phyloP scores from a whole-genome alignment of 2,113 vertebrate species.

The Embiotoca jacksoni region DNA sequence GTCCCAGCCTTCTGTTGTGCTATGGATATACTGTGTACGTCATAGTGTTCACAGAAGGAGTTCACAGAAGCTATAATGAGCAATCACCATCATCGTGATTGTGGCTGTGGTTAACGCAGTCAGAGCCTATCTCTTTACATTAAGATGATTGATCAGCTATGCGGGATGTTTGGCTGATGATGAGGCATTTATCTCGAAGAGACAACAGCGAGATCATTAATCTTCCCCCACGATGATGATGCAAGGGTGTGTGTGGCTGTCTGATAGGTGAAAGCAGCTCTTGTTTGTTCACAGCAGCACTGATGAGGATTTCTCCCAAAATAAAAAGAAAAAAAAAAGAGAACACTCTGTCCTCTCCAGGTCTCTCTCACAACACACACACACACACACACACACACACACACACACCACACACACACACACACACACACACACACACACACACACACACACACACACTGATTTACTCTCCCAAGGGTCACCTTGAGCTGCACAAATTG shows the following conservation, averaged over 20 bases:
- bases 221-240: conserved; percentile 63
- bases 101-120: conserved; percentile 52
- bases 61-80: conserved; percentile 44
- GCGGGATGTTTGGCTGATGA: conserved; percentile 60
- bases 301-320: conserved; percentile 50
- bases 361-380: conserved; percentile 3
- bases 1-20: background rate
- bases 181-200: conserved; percentile 70
- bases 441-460: conserved; percentile 34
- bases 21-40: conserved; percentile 11
- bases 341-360: conserved; percentile 14
- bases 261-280: conserved; percentile 47
- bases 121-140: conserved; percentile 68
- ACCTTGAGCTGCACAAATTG: conserved; percentile 75
- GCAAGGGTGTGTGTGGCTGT: conserved; percentile 31
- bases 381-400: conserved; percentile 16
- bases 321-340: conserved; percentile 13
- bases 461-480: conserved; percentile 62
- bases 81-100: conserved; percentile 26
- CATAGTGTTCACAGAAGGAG: conserved; percentile 21
- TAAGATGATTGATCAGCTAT: conserved; percentile 74
- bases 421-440: background rate
- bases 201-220: conserved; percentile 69
- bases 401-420: no score
- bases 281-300: conserved; percentile 53